Evolutionary conservation across 1,140 invertebrate species (phyloP).

Genomic region (Pollicipes pollicipes): DNA sequence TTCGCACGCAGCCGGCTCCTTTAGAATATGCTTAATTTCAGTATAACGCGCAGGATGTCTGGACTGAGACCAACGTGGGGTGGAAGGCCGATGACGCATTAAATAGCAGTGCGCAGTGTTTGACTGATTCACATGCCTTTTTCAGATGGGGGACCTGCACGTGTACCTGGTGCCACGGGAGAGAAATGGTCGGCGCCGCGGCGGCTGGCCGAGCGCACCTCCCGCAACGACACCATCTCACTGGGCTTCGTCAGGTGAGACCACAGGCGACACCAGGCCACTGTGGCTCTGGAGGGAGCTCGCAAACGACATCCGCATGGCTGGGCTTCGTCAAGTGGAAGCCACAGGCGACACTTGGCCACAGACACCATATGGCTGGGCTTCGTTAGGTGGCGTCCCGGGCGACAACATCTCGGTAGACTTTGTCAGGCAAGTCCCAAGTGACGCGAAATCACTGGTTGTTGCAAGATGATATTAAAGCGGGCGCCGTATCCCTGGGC

Average conservation of each 20-base stretch:
- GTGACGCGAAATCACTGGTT: not conserved
- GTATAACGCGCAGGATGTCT: too few relatives aligned
- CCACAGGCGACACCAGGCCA: too few relatives aligned
- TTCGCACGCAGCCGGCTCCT: too few relatives aligned
- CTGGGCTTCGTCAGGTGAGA: not conserved
- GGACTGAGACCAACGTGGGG: too few relatives aligned
- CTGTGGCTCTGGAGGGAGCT: too few relatives aligned
- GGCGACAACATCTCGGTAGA: not conserved
- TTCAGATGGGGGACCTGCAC: not conserved
- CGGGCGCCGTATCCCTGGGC: not conserved
- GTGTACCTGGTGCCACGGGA: not conserved
- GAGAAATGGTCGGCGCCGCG: not conserved
- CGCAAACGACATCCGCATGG: not conserved
- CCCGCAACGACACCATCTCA: not conserved
- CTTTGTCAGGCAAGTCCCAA: not conserved
- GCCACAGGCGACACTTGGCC: too few relatives aligned
- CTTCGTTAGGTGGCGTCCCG: not conserved
- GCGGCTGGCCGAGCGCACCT: not conserved
- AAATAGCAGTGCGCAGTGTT: too few relatives aligned
- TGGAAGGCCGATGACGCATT: too few relatives aligned
- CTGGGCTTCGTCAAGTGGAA: not conserved
- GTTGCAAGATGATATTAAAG: not conserved
- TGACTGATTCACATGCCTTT: too few relatives aligned
- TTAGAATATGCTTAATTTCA: too few relatives aligned
- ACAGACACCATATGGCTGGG: not conserved